Evolutionary conservation across 1,140 invertebrate species (phyloP).

Genomic region (Rhopalosiphum padi): DNA sequence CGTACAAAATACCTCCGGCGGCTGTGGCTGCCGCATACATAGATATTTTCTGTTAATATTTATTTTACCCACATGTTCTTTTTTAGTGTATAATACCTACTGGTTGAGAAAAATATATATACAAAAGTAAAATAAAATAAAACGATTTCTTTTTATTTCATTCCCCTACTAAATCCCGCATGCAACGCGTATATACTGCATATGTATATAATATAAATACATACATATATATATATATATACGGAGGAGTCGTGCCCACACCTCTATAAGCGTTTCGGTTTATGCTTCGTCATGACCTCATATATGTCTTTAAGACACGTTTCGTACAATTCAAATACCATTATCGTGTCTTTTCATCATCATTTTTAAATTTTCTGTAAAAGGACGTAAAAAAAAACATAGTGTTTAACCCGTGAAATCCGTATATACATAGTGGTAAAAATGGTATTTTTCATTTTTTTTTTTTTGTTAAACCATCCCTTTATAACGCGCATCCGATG

Average conservation of each 20-base stretch:
- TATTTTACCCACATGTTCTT: constrained; percentile 54
- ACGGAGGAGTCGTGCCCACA: constrained; percentile 53
- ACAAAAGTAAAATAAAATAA: constrained; percentile 38
- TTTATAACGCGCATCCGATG: constrained; percentile 56
- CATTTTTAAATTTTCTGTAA: constrained; percentile 56
- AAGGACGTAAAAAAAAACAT: constrained; percentile 33
- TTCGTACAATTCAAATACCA: constrained; percentile 55
- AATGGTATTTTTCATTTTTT: constrained; percentile 40
- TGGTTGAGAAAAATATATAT: constrained; percentile 43
- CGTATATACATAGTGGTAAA: not conserved
- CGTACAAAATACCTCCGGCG: constrained; percentile 24
- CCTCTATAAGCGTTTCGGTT: constrained; percentile 57
- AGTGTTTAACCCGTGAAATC: constrained; percentile 51
- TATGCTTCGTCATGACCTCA: constrained; percentile 57
- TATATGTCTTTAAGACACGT: constrained; percentile 55
- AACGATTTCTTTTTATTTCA: constrained; percentile 45
- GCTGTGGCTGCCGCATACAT: constrained; percentile 17
- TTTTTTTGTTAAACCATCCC: constrained; percentile 42
- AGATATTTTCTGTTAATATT: constrained; percentile 53
- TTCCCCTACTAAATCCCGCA: constrained; percentile 42
- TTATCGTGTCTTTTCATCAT: constrained; percentile 57
- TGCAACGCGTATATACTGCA: not conserved
- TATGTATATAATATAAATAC: constrained; percentile 10
- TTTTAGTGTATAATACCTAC: constrained; percentile 43
- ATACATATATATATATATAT: not conserved